Conservation (phyloP, 2,797 vertebrate species). For the Bradypus variegatus region DNA sequence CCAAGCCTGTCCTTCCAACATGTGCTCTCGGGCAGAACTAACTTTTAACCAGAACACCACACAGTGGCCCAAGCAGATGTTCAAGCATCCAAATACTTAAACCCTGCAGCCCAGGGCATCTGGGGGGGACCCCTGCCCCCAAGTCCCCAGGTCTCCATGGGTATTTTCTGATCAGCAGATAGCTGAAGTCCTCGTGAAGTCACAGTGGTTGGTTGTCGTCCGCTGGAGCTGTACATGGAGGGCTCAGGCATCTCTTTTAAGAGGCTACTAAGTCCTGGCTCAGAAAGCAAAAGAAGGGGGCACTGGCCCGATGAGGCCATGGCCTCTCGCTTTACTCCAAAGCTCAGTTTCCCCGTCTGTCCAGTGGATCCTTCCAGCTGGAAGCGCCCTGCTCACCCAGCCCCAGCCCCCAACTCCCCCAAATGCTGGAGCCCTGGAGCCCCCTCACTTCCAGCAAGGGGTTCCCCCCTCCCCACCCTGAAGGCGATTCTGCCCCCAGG, state of each 20-base stretch:
- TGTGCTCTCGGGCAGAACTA: not conserved
- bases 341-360: not conserved
- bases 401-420: no score
- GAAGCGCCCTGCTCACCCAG: not conserved
- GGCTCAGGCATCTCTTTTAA: not conserved
- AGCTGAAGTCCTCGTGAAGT: not conserved
- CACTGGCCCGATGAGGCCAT: not conserved
- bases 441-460: not conserved
- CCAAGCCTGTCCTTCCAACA: no score
- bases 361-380: not conserved
- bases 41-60: not conserved
- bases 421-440: not conserved
- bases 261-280: not conserved
- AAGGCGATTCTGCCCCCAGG: no score
- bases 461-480: not conserved
- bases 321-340: not conserved
- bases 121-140: no score
- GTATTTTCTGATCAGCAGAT: not conserved
- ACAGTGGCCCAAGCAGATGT: not conserved
- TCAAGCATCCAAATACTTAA: not conserved
- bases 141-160: no score
- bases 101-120: accelerated
- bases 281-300: not conserved
- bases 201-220: not conserved
- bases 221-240: not conserved